These are phyloP conservation scores for Lasioglossum calceatum DNA, from an alignment of 2,888 invertebrate genomes.

Conservation along the genomic window DNA sequence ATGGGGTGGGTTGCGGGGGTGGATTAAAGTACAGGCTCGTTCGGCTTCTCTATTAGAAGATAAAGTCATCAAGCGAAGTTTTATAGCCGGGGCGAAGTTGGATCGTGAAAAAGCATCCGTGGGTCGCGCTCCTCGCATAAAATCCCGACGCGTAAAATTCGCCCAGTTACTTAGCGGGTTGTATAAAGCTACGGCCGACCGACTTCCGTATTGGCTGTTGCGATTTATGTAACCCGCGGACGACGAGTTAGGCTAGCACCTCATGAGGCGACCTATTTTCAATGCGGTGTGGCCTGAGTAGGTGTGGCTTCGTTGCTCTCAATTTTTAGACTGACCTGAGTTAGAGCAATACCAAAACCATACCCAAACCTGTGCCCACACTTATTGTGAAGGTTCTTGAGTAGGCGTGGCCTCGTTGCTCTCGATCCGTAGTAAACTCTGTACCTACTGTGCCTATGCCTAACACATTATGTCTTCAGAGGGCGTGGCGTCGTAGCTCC, in stretches of 20 bases:
- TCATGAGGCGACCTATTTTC: neutral
- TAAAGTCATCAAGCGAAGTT: conserved; percentile 21
- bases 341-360: neutral
- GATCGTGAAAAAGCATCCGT: conserved; percentile 17
- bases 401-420: neutral
- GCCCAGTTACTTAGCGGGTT: neutral
- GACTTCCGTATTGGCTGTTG: neutral
- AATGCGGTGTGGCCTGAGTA: neutral
- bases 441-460: neutral
- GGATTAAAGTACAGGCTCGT: conserved; percentile 22
- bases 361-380: neutral
- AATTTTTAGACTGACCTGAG: neutral
- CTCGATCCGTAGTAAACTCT: neutral
- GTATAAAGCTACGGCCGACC: neutral
- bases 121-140: conserved; percentile 19
- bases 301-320: neutral
- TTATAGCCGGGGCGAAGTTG: neutral
- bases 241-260: neutral
- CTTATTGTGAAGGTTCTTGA: too few species aligned
- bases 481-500: neutral
- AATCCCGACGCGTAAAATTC: conserved; percentile 6
- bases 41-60: conserved; percentile 27
- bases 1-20: neutral
- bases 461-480: neutral
- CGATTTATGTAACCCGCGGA: neutral